Evolutionary conservation across 2,113 vertebrate species (phyloP).

Genomic region (Macroglossus sobrinus): DNA sequence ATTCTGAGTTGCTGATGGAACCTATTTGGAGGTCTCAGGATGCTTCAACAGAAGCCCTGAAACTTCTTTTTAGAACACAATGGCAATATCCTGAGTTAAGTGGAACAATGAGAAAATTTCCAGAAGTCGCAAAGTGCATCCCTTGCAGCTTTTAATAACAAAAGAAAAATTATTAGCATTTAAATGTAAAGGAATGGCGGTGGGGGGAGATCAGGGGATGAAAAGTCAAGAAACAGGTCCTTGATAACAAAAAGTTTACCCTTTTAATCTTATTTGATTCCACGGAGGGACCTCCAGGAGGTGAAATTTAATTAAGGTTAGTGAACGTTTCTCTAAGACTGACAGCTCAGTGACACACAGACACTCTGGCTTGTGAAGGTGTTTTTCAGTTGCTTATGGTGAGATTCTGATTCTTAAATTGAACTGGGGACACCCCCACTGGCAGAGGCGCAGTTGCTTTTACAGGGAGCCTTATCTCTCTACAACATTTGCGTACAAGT

Average conservation of each 20-base stretch:
- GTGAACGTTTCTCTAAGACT: not conserved
- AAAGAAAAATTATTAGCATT: not conserved
- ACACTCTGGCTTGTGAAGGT: not conserved
- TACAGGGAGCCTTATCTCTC: not conserved
- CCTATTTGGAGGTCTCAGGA: not conserved
- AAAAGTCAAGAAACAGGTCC: not conserved
- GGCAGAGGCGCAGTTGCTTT: not conserved
- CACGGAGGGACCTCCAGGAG: not conserved
- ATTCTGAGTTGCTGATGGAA: not conserved
- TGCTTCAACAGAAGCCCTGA: not conserved
- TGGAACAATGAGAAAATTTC: conserved; percentile 28
- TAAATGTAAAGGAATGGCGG: not conserved
- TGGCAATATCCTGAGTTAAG: not conserved
- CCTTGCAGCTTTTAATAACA: not conserved
- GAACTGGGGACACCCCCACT: not conserved
- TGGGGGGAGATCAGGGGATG: not conserved
- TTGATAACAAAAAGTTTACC: conserved; percentile 34
- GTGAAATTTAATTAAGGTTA: conserved; percentile 58
- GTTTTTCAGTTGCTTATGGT: not conserved
- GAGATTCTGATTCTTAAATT: not conserved
- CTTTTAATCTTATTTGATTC: conserved; percentile 56
- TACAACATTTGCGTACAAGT: not conserved
- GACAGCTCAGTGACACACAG: not conserved
- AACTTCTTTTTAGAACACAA: not conserved
- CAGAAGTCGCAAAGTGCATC: not conserved